Percentiles rank a stretch among this genome's conserved stretches.
These are phyloP conservation scores for Scelioninae gen. 1 DNA, from an alignment of 2,888 invertebrate genomes.

Conservation along the genomic window DNA sequence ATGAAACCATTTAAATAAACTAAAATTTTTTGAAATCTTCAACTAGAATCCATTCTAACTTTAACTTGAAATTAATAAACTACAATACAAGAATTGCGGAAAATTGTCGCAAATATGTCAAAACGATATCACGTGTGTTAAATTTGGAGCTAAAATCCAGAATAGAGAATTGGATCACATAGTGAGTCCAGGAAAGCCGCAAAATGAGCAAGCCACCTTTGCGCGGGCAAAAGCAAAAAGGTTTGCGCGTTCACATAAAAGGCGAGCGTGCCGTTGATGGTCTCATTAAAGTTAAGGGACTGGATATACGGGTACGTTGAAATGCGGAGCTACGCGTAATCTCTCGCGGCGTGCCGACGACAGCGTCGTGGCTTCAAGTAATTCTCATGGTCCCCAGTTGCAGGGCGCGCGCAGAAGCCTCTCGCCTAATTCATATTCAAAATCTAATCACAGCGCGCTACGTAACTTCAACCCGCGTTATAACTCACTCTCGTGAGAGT, in stretches of 20 bases:
- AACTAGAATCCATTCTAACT: too few species aligned
- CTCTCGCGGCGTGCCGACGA: constrained; percentile 56
- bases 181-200: constrained; percentile 9
- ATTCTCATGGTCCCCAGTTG: constrained; percentile 51
- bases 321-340: constrained; percentile 48
- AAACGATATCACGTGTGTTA: constrained; percentile 9
- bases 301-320: constrained; percentile 40
- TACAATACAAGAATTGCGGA: too few species aligned
- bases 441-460: constrained; percentile 68
- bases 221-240: constrained; percentile 21
- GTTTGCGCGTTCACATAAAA: constrained; percentile 23
- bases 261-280: constrained; percentile 56
- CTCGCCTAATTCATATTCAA: constrained; percentile 74
- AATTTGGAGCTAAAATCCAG: background rate
- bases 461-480: constrained; percentile 67
- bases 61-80: too few species aligned
- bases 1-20: too few species aligned
- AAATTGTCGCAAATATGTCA: background rate
- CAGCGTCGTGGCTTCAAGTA: constrained; percentile 29
- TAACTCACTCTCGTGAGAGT: constrained; percentile 67
- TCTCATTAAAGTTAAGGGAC: constrained; percentile 62
- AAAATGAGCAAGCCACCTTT: constrained; percentile 8
- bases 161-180: constrained; percentile 1
- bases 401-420: constrained; percentile 36
- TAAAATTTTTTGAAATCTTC: too few species aligned